Base-by-base conservation (phyloP, 2,888 invertebrate species). In the Incurvaria masculella region DNA sequence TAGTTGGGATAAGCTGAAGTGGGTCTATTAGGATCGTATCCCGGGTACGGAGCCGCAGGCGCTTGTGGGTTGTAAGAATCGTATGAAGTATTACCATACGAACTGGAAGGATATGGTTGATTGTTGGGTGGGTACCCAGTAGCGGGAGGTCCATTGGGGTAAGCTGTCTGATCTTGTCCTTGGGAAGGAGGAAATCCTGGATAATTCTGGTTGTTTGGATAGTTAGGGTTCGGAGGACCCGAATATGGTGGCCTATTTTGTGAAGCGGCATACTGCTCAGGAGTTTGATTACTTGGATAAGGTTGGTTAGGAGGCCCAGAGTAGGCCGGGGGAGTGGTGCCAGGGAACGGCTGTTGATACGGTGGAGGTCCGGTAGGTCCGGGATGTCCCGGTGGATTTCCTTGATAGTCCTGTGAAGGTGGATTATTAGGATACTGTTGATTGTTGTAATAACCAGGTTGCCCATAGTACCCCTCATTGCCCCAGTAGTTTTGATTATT, bases 401-500 rank as follows among this genome's bases (percentile, higher is more conserved):
- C 59, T 49, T 65, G 61, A 45, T 64, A 75, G 40, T 71, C 68
- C 53, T 65, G 65, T 10, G 72, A 64, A 0, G 66, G 57, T 49
- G 66, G 72, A 48, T 63, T 69, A 50, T 69, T 69, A 6, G 68
- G 66, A 46, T 71, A 76, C 0, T 70, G 62, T 52, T 74, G 76
- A 47, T 73, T 74, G 47, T 75, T 76, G 47, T 75, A 76, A 52
- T 75, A 78, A 14, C 63, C 67, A 4, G 69, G 52, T 48, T 71
- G 72, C 6, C 69, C 69, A 50, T 73, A 76, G 56, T 72, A 78
- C 42, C 65, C 72, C 2, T 69, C 65, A 46, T 69, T 72, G 6
- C 66, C 66, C 74, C 78, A 76, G 53, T 73, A 76, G 47, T 73
- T 75, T 4, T 8, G 3, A 14, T 33, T 33, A 11, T 33, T 33